Conservation (phyloP, 2,888 invertebrate genomes). For the Syritta pipiens region DNA sequence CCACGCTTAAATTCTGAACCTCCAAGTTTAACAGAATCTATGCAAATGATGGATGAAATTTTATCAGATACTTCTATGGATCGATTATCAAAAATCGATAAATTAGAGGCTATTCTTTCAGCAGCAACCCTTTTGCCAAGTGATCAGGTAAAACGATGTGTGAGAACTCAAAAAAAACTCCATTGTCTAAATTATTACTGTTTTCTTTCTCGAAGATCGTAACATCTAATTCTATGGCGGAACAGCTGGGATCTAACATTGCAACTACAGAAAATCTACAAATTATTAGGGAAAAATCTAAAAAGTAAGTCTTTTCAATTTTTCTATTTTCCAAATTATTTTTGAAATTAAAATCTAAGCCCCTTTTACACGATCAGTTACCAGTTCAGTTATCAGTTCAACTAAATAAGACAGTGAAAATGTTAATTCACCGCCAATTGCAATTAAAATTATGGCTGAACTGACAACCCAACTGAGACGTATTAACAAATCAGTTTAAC, state of each 20-base stretch:
- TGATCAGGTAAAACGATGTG: slow-evolving; percentile 78
- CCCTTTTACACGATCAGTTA: no score
- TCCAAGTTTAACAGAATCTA: slow-evolving; percentile 91
- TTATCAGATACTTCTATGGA: slow-evolving; percentile 91
- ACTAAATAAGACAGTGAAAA: no score
- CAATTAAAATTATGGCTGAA: no score
- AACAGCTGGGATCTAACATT: slow-evolving; percentile 76
- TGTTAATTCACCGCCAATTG: no score
- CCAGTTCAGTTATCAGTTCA: no score
- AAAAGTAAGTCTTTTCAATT: slow-evolving; percentile 74
- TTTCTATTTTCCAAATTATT: background rate
- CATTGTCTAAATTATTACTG: no score
- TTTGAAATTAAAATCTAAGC: no score
- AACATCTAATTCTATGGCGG: slow-evolving; percentile 76
- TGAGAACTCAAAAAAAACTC: background rate
- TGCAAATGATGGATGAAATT: slow-evolving; percentile 93
- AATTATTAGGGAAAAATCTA: slow-evolving; percentile 77
- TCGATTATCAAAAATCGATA: slow-evolving; percentile 90
- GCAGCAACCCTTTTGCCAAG: slow-evolving; percentile 87
- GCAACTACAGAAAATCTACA: slow-evolving; percentile 78
- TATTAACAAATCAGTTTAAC: no score
- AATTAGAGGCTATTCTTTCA: slow-evolving; percentile 90
- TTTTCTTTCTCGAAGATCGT: slow-evolving; percentile 74
- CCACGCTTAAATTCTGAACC: slow-evolving; percentile 88
- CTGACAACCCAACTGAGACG: no score